phyloP scores from a whole-genome alignment of 2,113 vertebrate species.

The Heptranchias perlo region DNA sequence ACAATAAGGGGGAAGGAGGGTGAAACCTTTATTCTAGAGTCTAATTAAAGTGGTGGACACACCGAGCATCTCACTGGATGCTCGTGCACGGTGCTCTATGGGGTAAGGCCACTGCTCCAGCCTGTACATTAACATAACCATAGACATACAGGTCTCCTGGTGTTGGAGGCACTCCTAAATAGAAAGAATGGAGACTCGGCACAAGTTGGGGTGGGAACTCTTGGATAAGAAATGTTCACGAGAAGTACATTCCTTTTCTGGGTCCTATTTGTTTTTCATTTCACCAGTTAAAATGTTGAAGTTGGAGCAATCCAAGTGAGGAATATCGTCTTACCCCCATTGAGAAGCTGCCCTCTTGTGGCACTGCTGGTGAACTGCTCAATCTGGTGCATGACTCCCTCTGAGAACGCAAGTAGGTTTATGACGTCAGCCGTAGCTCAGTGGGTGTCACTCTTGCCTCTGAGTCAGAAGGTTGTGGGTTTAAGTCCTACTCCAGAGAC shows the following conservation, averaged over 20 bases:
- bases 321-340: not conserved
- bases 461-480: too few species aligned
- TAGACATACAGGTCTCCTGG: not conserved
- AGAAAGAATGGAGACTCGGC: not conserved
- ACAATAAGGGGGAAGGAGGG: too few species aligned
- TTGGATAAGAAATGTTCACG: not conserved
- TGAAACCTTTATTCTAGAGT: too few species aligned
- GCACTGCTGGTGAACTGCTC: not conserved
- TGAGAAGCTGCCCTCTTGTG: conserved; percentile 11
- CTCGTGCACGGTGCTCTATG: too few species aligned
- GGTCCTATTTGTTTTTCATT: not conserved
- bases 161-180: too few species aligned
- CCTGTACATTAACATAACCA: not conserved
- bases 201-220: too few species aligned
- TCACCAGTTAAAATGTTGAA: not conserved
- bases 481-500: too few species aligned
- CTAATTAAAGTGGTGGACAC: not conserved
- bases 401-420: too few species aligned
- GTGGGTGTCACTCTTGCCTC: too few species aligned
- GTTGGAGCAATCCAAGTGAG: not conserved
- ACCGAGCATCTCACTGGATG: not conserved
- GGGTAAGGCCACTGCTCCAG: not conserved
- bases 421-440: too few species aligned
- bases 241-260: not conserved
- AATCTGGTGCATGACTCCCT: too few species aligned